A percentile compares a stretch with the other conserved stretches of the same genome.
These are phyloP conservation scores for Dallia pectoralis DNA, from an alignment of 2,797 vertebrate genomes.

Conservation along the genomic window DNA sequence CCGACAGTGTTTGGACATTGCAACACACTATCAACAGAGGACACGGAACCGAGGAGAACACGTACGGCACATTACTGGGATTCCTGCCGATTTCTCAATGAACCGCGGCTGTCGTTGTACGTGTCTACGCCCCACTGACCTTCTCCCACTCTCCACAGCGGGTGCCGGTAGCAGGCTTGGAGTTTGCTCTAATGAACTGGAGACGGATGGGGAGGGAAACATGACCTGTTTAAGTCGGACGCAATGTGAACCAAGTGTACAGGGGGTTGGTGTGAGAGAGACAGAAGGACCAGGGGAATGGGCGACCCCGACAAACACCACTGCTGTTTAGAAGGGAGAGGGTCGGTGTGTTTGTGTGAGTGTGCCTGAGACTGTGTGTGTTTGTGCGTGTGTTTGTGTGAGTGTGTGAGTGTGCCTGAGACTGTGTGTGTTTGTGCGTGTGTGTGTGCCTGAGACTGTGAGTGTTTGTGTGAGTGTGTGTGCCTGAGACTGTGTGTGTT, in stretches of 20 bases:
- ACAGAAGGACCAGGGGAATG: conserved; percentile 48
- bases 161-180: conserved; percentile 32
- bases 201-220: conserved; percentile 65
- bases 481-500: conserved; percentile 6
- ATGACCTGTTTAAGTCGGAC: conserved; percentile 67
- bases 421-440: conserved; percentile 12
- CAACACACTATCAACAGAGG: conserved; percentile 42
- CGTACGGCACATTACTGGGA: conserved; percentile 56
- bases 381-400: background rate
- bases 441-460: too few relatives aligned
- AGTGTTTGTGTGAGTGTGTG: conserved; percentile 9
- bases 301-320: conserved; percentile 66
- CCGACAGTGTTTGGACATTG: conserved; percentile 49
- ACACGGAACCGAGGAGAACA: background rate
- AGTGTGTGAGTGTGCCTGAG: conserved; percentile 10
- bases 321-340: conserved; percentile 61
- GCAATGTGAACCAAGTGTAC: conserved; percentile 71
- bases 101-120: conserved; percentile 61
- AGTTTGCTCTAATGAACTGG: conserved; percentile 52
- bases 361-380: conserved; percentile 8
- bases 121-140: conserved; percentile 49
- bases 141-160: conserved; percentile 35
- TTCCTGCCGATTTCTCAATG: conserved; percentile 67
- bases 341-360: conserved; percentile 14
- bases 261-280: conserved; percentile 56